Evolutionary conservation across 1,140 invertebrate genomes (phyloP).

Genomic region (Caenorhabditis latens): DNA sequence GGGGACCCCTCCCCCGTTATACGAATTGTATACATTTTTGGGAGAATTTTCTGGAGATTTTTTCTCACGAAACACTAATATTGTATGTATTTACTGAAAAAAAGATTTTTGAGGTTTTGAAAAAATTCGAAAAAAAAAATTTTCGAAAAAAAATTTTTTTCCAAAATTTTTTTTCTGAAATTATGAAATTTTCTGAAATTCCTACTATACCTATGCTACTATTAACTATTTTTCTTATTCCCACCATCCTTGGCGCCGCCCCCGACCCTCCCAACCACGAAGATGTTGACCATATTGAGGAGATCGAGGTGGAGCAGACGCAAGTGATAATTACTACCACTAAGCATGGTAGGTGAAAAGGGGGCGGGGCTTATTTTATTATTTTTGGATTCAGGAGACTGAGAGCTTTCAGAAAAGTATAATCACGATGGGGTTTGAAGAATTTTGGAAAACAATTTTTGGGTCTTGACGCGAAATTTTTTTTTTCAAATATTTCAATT

Average conservation of each 20-base stretch:
- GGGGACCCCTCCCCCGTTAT: background rate
- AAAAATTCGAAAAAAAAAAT: background rate
- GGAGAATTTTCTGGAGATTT: background rate
- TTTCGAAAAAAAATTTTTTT: background rate
- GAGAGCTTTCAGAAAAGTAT: background rate
- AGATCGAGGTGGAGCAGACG: conserved; percentile 71
- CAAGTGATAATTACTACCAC: conserved; percentile 72
- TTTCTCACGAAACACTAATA: background rate
- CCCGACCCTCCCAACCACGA: background rate
- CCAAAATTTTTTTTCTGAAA: background rate
- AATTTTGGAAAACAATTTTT: background rate
- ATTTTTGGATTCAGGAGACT: background rate
- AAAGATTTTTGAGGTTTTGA: background rate
- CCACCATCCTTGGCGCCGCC: background rate
- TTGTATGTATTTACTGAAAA: too few relatives aligned
- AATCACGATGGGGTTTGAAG: background rate
- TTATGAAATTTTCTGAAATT: background rate
- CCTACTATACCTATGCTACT: background rate
- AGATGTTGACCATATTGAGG: conserved; percentile 69
- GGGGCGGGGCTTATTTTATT: background rate
- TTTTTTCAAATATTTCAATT: too few relatives aligned
- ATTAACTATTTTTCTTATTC: too few relatives aligned
- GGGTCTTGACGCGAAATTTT: too few relatives aligned
- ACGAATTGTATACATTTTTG: conserved; percentile 39
- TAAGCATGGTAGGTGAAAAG: conserved; percentile 62